These are phyloP conservation scores for Macropus fuliginosus DNA, from an alignment of 2,797 vertebrate species.

Conservation along the genomic window DNA sequence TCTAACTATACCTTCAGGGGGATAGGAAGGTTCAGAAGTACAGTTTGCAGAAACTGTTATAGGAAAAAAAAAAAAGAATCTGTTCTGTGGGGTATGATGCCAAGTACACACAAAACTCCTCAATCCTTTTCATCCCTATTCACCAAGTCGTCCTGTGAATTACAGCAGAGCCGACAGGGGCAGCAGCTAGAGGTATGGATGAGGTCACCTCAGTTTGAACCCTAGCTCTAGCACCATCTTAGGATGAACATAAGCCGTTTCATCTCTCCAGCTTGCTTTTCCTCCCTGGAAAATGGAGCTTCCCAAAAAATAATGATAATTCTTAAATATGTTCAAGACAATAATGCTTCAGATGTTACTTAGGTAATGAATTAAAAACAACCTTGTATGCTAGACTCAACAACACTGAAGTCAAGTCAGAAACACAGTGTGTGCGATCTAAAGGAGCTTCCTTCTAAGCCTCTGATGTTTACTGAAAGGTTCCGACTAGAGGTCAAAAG, in stretches of 20 bases:
- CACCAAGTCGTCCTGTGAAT: not conserved
- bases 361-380: not conserved
- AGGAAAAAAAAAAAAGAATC: not conserved
- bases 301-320: not conserved
- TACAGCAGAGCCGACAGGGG: not conserved
- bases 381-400: not conserved
- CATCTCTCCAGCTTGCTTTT: not conserved
- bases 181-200: not conserved
- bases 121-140: not conserved
- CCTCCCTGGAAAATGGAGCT: not conserved
- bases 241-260: not conserved
- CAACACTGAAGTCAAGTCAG: not conserved
- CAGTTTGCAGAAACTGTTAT: not conserved
- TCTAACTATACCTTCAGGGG: not conserved
- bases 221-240: not conserved
- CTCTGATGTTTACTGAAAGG: not conserved
- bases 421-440: not conserved
- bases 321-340: not conserved
- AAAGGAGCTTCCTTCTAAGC: not conserved
- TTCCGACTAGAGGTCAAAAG: not conserved
- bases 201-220: not conserved
- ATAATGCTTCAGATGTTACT: not conserved
- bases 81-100: not conserved
- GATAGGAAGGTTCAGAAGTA: not conserved
- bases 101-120: not conserved